Evolutionary conservation across 2,113 vertebrate species (phyloP).

Genomic region (Trogon surrucura): DNA sequence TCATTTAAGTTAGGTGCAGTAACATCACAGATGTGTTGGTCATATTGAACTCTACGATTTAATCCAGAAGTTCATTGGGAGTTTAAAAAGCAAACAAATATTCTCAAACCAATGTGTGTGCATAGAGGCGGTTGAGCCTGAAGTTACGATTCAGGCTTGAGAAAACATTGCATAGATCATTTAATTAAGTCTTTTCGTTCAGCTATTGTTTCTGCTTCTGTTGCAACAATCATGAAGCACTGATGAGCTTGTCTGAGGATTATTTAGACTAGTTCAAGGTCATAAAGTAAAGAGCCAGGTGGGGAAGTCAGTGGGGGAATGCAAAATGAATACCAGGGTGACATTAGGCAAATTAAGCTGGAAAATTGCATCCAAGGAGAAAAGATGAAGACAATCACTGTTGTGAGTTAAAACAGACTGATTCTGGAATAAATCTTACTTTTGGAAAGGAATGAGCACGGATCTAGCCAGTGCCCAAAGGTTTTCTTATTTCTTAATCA

Average conservation of each 20-base stretch:
- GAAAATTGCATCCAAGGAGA: not conserved
- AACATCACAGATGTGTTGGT: not conserved
- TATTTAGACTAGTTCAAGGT: conserved; percentile 38
- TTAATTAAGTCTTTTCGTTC: not conserved
- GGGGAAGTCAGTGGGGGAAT: not conserved
- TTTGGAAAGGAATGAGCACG: not conserved
- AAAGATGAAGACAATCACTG: not conserved
- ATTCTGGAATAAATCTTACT: not conserved
- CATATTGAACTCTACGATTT: not conserved
- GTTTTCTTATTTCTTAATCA: not conserved
- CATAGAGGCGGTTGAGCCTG: not conserved
- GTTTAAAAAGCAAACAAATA: not conserved
- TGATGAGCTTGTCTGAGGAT: conserved; percentile 43
- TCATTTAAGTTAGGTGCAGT: not conserved
- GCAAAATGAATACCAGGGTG: not conserved
- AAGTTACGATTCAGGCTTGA: not conserved
- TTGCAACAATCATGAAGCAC: not conserved
- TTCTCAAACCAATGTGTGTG: not conserved
- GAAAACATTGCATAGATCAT: not conserved
- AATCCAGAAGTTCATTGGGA: not conserved
- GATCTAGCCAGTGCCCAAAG: not conserved
- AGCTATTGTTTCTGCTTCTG: not conserved
- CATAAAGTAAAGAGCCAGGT: not conserved
- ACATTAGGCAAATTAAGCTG: not conserved
- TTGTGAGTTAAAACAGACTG: not conserved